Evolutionary conservation across 2,797 vertebrate species (phyloP), one percentile per base, ranked within the genome.

Genomic region (Astyanax mexicanus): DNA sequence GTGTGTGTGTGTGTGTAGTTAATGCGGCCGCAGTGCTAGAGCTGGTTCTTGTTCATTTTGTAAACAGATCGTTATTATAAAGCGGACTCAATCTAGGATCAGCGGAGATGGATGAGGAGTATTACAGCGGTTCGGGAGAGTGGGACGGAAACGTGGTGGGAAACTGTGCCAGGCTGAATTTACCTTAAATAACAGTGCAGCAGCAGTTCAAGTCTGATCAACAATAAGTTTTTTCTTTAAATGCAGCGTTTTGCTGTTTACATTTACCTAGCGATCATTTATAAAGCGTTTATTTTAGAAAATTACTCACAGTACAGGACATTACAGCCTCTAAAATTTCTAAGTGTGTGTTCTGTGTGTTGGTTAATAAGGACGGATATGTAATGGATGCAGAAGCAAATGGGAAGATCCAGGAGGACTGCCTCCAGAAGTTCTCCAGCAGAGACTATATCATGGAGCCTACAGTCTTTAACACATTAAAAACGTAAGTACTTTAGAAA

Each of bases 361-460:
- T 6, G 44, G 21, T 45, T 17, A 86, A 96, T 88, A 94, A 99
- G 58, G 97, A 98, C 10, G 94, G 95, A 10, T 95, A 94, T 1
- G n/a, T n/a, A n/a, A 93, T 89, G 0, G 97, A 98, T 55, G 95
- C 94, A 6, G 96, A 97, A 70, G 94, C 95, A 1, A 96, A 98
- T 15, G 95, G 95, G 0, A 97, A 96, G 83, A 93, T 95, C 25
- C 98, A 99, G 87, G 96, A 98, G 54, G 94, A 97, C 3, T 99
- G 98, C 76, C 91, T 99, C 10, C 90, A 95, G 78, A 98, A 97
- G 4, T 98, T 99, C 75, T 96, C 97, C 54, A 99, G 96, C 67
- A 94, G 95, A 7, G 98, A 99, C 85, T 99, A 98, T 51, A 99
- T 99, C 80, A 99, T 99, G 98, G 98, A 99, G 78, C 98, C 98